Evolutionary conservation across 2,113 vertebrate genomes (phyloP), one percentile per base, ranked within the genome.

Genomic region (Hippocampus barbouri): DNA sequence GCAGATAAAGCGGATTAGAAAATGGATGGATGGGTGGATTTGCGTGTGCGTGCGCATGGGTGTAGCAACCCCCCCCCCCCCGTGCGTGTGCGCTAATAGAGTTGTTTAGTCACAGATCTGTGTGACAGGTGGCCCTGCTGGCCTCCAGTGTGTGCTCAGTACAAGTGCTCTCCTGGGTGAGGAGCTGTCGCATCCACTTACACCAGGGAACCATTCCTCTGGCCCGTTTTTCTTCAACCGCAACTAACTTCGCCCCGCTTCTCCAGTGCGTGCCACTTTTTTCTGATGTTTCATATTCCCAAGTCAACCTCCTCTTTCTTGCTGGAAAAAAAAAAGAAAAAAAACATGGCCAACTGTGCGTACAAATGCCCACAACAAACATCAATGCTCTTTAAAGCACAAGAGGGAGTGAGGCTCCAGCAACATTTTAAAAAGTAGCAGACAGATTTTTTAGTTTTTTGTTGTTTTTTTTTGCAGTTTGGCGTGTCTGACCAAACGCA

Each of bases 171-270:
- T 90, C 86, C 83, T 85, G 89, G 88, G 88, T 87, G 82, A 86
- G 79, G 76, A 77, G 81, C 87, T 91, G 88, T 90, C 89, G 89
- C 87, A 89, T 85, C 73, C 84, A 86, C 85, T 91, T 89, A 84
- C 85, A 83, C 85, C 16, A 60, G 86, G 89, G 86, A 86, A 70
- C 82, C 47, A 69, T 81, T 75, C 67, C 78, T 78, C 68, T 68
- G 71, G 49, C 27, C 74, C 76, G 71, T 68, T 60, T 79, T 79
- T 63, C 71, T 73, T 76, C 75, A 70, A 84, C 71, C 78, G 71
- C 69, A 66, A 69, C 75, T 70, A 66, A 74, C 75, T 66, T 80
- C 59, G 71, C 70, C 66, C 70, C 71, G 73, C 79, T 57, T 68
- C 62, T 38, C 59, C 66, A 76, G 82, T 80, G 68, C 30, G 40